Evolutionary conservation across 2,113 vertebrate species (phyloP), one percentile per base, ranked within the genome.

Genomic region (Gila orcuttii): DNA sequence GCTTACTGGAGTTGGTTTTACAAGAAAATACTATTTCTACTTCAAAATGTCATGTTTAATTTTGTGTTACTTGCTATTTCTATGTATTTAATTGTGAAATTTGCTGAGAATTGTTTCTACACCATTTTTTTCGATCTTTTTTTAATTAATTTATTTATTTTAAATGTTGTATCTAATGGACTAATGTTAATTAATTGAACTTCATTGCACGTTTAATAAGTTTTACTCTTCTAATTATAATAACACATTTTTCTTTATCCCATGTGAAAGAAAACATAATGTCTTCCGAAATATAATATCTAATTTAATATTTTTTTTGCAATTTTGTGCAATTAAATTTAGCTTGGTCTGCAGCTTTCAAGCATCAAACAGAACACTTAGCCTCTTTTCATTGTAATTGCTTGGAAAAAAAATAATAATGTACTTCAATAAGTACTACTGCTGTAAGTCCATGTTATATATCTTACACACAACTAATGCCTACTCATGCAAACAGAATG

Each of bases 381-480:
- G 66, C 36, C 15, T 69, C 9, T 19, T 23, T 71, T 71, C 36
- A 71, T 23, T 42, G 3, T 36, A 69, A 71, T 42, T 39, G 23
- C 68, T 23, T 71, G 4, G 33, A 6, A 71, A 71, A 71, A 71
- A 42, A 36, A 42, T 6, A 42, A 71, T 23, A 71, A 71, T 23
- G 19, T 11, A 42, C 68, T 42, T 23, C 21, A 57, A 19, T 71
- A 10, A 23, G 8, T 71, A 39, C 33, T 71, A 71, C 19, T 71
- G 36, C 33, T 71, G 42, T 71, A 23, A 42, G 21, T 47, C 12
- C 23, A 6, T 47, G 2, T 77, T 74, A 83, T 39, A 74, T 62
- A 82, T 12, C 71, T 87, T 39, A 82, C 52, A 85, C 64, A 87
- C 31, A 87, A n/a, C 69, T 57, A 76, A 73, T 59, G 77, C 79